Evolutionary conservation across 2,113 vertebrate genomes (phyloP).

Genomic region (Alectura lathami): DNA sequence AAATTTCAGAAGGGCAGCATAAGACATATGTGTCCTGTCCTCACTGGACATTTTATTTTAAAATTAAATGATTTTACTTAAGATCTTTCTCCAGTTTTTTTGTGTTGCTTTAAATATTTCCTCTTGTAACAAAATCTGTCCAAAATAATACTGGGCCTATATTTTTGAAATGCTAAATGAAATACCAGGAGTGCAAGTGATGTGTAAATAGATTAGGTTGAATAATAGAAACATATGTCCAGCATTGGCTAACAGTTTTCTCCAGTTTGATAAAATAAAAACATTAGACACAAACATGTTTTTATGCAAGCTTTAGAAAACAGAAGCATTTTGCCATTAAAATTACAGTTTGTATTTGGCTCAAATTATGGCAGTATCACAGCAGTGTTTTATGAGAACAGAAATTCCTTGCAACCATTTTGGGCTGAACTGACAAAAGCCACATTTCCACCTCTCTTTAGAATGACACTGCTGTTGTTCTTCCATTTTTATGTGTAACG

Average conservation of each 20-base stretch:
- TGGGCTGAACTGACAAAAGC: conserved; percentile 6
- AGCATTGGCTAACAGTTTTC: background rate
- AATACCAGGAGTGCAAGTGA: background rate
- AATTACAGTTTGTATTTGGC: conserved; percentile 42
- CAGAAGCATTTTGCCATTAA: conserved; percentile 61
- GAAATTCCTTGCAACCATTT: conserved; percentile 17
- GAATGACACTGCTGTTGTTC: conserved; percentile 23
- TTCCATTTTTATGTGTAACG: conserved; percentile 14
- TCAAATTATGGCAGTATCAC: conserved; percentile 33
- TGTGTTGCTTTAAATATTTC: conserved; percentile 20
- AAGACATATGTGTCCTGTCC: background rate
- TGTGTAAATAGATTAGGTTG: conserved; percentile 15
- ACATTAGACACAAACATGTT: conserved; percentile 38
- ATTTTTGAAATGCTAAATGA: conserved; percentile 35
- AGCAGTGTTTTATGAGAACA: conserved; percentile 28
- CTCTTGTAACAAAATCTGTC: background rate
- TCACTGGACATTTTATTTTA: background rate
- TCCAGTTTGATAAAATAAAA: conserved; percentile 33
- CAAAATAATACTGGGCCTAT: background rate
- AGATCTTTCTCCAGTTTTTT: background rate
- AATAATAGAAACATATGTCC: conserved; percentile 37
- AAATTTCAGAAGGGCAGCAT: background rate
- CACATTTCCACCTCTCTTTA: conserved; percentile 38
- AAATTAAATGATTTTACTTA: background rate
- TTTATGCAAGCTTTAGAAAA: conserved; percentile 50